Conservation (phyloP, 2,888 invertebrate species). For the Hypena proboscidalis region DNA sequence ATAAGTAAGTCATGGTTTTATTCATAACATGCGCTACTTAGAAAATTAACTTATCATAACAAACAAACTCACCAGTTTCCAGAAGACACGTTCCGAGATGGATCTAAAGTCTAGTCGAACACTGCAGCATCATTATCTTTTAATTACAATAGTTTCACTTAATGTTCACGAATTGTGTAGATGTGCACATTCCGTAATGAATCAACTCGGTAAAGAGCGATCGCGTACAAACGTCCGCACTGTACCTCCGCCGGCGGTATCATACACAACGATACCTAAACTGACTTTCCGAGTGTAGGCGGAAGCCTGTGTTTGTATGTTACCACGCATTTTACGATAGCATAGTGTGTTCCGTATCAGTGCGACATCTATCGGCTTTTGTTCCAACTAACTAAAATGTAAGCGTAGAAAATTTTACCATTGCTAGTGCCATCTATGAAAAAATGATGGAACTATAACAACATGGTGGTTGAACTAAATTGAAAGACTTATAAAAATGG, state of each 20-base stretch:
- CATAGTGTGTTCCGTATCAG: too few relatives aligned
- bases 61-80: slow-evolving; percentile 39
- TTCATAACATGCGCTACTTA: too few relatives aligned
- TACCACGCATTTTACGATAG: slow-evolving; percentile 35
- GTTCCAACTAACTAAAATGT: too few relatives aligned
- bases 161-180: slow-evolving; percentile 27
- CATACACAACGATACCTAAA: slow-evolving; percentile 36
- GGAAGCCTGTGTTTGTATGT: slow-evolving; percentile 40
- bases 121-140: too few relatives aligned
- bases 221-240: slow-evolving; percentile 38
- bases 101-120: slow-evolving; percentile 28
- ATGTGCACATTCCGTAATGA: slow-evolving; percentile 39
- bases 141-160: slow-evolving; percentile 32
- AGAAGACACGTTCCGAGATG: slow-evolving; percentile 27
- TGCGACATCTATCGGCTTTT: too few relatives aligned
- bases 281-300: slow-evolving; percentile 36
- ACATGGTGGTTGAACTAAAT: too few relatives aligned
- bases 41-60: slow-evolving; percentile 24
- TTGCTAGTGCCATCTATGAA: slow-evolving; percentile 26
- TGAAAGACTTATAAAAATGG: too few relatives aligned
- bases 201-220: slow-evolving; percentile 12
- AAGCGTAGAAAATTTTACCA: slow-evolving; percentile 11
- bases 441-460: background rate
- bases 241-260: slow-evolving; percentile 40
- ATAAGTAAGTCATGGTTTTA: too few relatives aligned